Base-by-base conservation (phyloP, 2,113 vertebrate genomes). In the Chrysochloris asiatica region DNA sequence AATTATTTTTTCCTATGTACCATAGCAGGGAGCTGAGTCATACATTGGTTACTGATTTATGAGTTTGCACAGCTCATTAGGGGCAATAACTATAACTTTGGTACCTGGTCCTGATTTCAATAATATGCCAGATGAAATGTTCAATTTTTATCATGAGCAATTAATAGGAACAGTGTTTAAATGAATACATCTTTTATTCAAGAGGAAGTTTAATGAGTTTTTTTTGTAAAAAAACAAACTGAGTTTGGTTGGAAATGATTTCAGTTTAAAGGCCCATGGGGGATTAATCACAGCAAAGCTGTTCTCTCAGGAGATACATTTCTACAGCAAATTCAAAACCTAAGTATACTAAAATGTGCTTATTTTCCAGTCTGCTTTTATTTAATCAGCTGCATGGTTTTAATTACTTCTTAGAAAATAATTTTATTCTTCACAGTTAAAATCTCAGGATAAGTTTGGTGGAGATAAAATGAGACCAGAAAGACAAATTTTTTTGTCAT, bases 301-400 rank as follows among this genome's bases (percentile, higher is more conserved):
- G n/a, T 83, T 92, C 93, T 72, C 84, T 79, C 52, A 59, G 8
- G 84, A 36, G 54, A 67, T 54, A 61, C 56, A 47, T 95, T 88
- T 92, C 86, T 94, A 69, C 26, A 92, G 61, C 43, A 94, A 90
- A 93, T 86, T 93, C 43, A 91, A 50, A 88, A 85, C 21, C 56
- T 95, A 54, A 75, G 48, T 61, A 52, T 71, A 90, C 47, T 86
- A 75, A 83, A 92, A 79, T 77, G 83, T 93, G 54, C 86, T 91
- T 89, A 82, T 93, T 92, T 94, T 80, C 56, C 26, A 76, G 21
- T 78, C 41, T 91, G 14, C 26, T 93, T 91, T 93, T n/a, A n/a
- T n/a, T 95, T 93, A 93, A 85, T 93, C 63, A 85, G 87, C 43
- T 89, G 41, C 30, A 89, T 87, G 22, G 30, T 77, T 95, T 93